phyloP scores from a whole-genome alignment of 2,888 invertebrate genomes.

The Melieria picta region DNA sequence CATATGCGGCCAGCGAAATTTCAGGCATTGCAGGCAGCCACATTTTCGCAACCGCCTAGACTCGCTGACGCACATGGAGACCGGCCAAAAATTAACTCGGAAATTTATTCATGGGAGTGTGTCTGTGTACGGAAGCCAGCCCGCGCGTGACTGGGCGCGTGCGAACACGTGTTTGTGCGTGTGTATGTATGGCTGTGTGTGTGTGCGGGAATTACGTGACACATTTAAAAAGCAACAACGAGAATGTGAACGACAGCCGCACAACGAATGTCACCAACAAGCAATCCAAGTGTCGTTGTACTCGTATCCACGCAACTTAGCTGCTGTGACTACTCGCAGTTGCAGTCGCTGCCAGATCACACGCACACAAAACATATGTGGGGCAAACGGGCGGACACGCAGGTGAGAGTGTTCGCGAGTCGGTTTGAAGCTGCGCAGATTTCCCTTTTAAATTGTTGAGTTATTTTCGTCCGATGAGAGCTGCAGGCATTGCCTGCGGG shows the following conservation, averaged over 20 bases:
- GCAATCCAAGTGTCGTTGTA: conserved; percentile 12
- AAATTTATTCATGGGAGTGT: conserved; percentile 1
- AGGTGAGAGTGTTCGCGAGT: no score
- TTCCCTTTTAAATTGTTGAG: no score
- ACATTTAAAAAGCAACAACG: conserved; percentile 26
- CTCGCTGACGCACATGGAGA: conserved; percentile 9
- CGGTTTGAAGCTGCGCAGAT: no score
- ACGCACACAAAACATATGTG: no score
- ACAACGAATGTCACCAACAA: conserved; percentile 13
- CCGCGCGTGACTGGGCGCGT: not conserved
- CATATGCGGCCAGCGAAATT: not conserved
- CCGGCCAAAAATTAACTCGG: conserved; percentile 21
- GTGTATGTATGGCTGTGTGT: not conserved
- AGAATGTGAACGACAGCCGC: not conserved
- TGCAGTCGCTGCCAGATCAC: no score
- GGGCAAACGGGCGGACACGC: conserved; percentile 26
- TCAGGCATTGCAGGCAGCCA: not conserved
- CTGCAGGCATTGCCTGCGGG: no score
- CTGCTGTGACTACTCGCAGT: no score
- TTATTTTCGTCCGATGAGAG: no score
- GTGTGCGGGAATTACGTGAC: conserved; percentile 36
- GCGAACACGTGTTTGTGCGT: conserved; percentile 6
- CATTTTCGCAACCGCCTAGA: not conserved
- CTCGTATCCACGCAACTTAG: not conserved
- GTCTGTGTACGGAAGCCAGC: not conserved